Percentiles rank a stretch among this genome's conserved stretches.
phyloP scores from a whole-genome alignment of 2,797 vertebrate species.

The Notoglanidium macrostoma region DNA sequence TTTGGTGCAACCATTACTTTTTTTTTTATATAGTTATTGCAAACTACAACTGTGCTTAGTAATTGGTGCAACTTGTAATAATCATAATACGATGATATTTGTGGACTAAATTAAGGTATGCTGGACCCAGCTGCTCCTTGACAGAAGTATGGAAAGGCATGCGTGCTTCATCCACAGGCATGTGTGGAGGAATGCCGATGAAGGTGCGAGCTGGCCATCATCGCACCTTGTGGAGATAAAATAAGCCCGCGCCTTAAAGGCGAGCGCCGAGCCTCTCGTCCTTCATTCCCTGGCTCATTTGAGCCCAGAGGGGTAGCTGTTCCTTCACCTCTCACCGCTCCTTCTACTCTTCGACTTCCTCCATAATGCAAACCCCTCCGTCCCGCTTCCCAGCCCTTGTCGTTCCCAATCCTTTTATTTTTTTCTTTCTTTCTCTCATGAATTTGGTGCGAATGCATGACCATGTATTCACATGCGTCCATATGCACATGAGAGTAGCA shows the following conservation, averaged over 20 bases:
- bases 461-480: constrained; percentile 8
- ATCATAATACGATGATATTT: no score
- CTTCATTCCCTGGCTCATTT: constrained; percentile 40
- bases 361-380: constrained; percentile 45
- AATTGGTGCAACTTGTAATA: not conserved
- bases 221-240: constrained; percentile 46
- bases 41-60: not conserved
- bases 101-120: not conserved
- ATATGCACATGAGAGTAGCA: not conserved
- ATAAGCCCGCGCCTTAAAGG: constrained; percentile 51
- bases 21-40: not conserved
- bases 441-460: constrained; percentile 14
- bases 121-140: not conserved
- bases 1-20: not conserved
- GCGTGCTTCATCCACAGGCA: not conserved
- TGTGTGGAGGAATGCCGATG: constrained; percentile 48
- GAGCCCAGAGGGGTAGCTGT: constrained; percentile 33
- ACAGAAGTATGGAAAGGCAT: constrained; percentile 34
- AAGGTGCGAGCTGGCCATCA: constrained; percentile 36
- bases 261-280: constrained; percentile 30
- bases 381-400: constrained; percentile 12
- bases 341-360: constrained; percentile 17
- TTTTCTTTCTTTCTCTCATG: constrained; percentile 9
- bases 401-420: not conserved
- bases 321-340: constrained; percentile 34